Evolutionary conservation across 1,140 invertebrate genomes (phyloP).

Genomic region (Cydia splendana): DNA sequence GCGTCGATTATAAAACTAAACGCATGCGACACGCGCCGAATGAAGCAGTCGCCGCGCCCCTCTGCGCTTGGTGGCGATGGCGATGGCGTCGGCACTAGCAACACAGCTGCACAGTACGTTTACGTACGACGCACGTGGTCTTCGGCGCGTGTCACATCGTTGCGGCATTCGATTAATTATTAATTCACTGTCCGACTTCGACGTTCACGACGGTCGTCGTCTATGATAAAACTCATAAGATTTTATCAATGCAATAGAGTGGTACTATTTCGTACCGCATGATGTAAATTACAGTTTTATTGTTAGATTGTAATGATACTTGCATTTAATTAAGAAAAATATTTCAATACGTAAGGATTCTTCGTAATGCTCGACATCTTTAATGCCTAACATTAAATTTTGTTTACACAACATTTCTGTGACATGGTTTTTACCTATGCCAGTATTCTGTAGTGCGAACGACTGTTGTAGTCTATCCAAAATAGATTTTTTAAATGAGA

Average conservation of each 20-base stretch:
- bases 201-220: not conserved
- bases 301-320: slow-evolving; percentile 61
- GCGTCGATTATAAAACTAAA: slow-evolving; percentile 26
- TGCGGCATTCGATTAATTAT: slow-evolving; percentile 17
- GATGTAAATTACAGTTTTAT: slow-evolving; percentile 63
- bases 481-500: slow-evolving; percentile 48
- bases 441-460: slow-evolving; percentile 72
- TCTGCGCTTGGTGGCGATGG: not conserved
- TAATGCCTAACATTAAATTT: slow-evolving; percentile 56
- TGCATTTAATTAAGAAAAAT: slow-evolving; percentile 71
- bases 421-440: slow-evolving; percentile 64
- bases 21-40: slow-evolving; percentile 3
- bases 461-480: slow-evolving; percentile 52
- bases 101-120: not conserved
- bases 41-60: not conserved
- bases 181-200: slow-evolving; percentile 7
- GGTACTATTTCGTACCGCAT: slow-evolving; percentile 42
- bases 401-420: slow-evolving; percentile 53
- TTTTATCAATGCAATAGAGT: slow-evolving; percentile 36
- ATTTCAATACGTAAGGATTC: slow-evolving; percentile 47
- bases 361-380: slow-evolving; percentile 59
- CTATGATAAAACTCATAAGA: not conserved
- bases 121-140: not conserved
- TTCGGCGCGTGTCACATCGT: not conserved
- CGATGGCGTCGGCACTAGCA: not conserved